Conservation (phyloP, 2,888 invertebrate species). For the Drosophila planitibia region DNA sequence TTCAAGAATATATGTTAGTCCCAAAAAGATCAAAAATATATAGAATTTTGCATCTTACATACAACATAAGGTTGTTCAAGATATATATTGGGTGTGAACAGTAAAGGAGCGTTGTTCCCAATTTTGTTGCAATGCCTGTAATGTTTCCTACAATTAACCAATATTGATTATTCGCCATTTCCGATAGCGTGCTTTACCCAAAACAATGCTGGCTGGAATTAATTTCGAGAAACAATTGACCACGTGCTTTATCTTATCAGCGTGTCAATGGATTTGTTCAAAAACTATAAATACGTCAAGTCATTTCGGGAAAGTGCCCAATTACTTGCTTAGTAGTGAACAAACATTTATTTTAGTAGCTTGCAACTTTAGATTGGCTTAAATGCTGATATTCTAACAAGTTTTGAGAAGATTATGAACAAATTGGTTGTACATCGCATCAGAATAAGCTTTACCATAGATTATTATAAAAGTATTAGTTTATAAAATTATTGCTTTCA, state of each 20-base stretch:
- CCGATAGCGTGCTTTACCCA: slow-evolving; percentile 28
- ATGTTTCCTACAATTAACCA: slow-evolving; percentile 7
- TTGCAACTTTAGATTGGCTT: not conserved
- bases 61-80: too few relatives aligned
- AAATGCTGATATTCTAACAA: not conserved
- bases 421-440: not conserved
- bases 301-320: slow-evolving; percentile 36
- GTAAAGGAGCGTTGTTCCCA: slow-evolving; percentile 1
- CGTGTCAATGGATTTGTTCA: not conserved
- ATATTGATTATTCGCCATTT: slow-evolving; percentile 15
- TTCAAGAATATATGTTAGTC: not conserved
- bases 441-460: not conserved
- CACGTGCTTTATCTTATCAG: slow-evolving; percentile 35
- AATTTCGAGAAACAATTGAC: not conserved
- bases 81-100: not conserved
- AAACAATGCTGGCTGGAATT: not conserved
- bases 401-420: not conserved
- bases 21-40: not conserved
- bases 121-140: not conserved
- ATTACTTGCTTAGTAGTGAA: not conserved
- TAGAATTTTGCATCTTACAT: too few relatives aligned
- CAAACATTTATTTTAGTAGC: not conserved
- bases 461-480: not conserved
- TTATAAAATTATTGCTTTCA: not conserved
- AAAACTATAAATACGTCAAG: slow-evolving; percentile 12